Percentiles rank a stretch among this genome's conserved stretches.
Conservation (phyloP, 2,113 vertebrate species). For the Rhinichthys klamathensis region DNA sequence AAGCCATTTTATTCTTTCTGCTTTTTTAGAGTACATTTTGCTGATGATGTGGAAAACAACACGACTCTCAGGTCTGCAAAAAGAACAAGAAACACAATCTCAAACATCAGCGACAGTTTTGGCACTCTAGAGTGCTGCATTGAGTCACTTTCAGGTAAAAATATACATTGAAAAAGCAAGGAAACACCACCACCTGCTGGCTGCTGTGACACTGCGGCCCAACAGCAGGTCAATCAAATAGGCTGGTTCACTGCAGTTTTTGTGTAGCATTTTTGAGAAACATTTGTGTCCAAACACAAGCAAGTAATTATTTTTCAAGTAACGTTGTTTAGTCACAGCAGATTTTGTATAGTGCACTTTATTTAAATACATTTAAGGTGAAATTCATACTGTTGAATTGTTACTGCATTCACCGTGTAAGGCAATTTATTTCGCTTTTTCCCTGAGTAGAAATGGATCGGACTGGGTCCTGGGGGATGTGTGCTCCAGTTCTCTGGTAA, state of each 20-base stretch:
- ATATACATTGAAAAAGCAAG: background rate
- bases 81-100: background rate
- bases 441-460: background rate
- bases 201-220: background rate
- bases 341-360: background rate
- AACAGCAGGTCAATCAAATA: background rate
- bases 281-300: background rate
- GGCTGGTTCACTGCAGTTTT: background rate
- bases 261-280: background rate
- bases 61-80: background rate
- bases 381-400: background rate
- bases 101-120: background rate
- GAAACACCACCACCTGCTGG: slow-evolving; percentile 16
- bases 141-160: background rate
- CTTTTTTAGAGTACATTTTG: background rate
- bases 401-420: background rate
- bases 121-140: background rate
- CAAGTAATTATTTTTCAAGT: background rate
- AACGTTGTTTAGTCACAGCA: background rate
- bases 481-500: background rate
- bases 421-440: background rate
- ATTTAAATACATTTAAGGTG: background rate
- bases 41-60: background rate
- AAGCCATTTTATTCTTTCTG: background rate
- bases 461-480: background rate